phyloP scores from a whole-genome alignment of 2,113 vertebrate genomes.

The Scophthalmus maximus region DNA sequence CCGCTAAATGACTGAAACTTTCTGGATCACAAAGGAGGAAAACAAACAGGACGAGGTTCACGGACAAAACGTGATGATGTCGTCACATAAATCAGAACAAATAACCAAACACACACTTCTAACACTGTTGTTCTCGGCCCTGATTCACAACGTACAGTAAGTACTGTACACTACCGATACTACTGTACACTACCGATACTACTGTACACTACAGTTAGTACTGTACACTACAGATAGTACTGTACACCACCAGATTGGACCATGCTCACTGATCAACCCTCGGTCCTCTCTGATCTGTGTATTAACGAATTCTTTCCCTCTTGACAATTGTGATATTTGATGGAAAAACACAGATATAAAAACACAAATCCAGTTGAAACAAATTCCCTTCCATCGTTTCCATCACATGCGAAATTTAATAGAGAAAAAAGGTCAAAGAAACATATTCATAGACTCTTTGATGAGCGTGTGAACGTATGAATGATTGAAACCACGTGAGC shows the following conservation, averaged over 20 bases:
- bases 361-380: conserved; percentile 45
- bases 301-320: conserved; percentile 38
- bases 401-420: not conserved
- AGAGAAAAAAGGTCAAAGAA: not conserved
- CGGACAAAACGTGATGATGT: conserved; percentile 53
- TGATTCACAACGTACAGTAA: conserved; percentile 57
- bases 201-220: conserved; percentile 65
- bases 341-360: conserved; percentile 52
- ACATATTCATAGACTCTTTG: conserved; percentile 34
- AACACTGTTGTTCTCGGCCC: conserved; percentile 62
- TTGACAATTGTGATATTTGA: conserved; percentile 42
- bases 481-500: conserved; percentile 69
- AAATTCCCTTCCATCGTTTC: conserved; percentile 29
- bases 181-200: conserved; percentile 65
- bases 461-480: conserved; percentile 37
- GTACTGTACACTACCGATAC: no score
- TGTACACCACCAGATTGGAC: conserved; percentile 64
- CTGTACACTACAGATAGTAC: conserved; percentile 66
- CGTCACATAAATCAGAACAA: conserved; percentile 58
- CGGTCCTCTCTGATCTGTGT: conserved; percentile 39
- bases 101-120: conserved; percentile 59
- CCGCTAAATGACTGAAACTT: conserved; percentile 75
- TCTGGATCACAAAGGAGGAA: conserved; percentile 68
- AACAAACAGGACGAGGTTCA: conserved; percentile 67
- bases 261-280: conserved; percentile 65